Conservation (phyloP, 2,888 invertebrate species). For the Erebia epiphron region DNA sequence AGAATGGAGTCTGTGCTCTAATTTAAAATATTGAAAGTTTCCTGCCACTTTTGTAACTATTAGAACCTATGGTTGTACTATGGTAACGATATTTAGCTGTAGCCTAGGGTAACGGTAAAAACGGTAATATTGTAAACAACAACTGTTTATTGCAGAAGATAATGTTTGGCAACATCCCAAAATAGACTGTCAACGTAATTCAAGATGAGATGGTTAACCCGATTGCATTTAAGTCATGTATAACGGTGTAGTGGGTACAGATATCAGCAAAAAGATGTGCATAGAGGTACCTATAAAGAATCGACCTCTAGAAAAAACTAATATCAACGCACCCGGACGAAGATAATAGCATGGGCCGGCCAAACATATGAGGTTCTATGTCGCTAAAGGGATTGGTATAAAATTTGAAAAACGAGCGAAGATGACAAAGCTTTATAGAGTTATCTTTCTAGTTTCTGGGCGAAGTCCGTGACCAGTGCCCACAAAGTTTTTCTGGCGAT, state of each 20-base stretch:
- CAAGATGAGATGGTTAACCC: conserved; percentile 47
- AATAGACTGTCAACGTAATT: conserved; percentile 41
- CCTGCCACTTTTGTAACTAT: not conserved
- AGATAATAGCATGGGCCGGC: no score
- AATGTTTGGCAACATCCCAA: conserved; percentile 35
- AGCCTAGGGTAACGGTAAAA: conserved; percentile 14
- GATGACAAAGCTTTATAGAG: no score
- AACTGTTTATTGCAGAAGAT: conserved; percentile 9
- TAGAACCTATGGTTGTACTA: not conserved
- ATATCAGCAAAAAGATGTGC: not conserved
- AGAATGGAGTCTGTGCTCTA: no score
- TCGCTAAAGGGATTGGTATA: not conserved
- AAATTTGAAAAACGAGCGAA: no score
- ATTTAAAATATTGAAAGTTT: not conserved
- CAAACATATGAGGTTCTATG: not conserved
- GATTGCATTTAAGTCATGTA: conserved; percentile 56
- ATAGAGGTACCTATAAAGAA: not conserved
- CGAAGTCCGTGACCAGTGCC: no score
- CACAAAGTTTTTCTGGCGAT: not conserved
- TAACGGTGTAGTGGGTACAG: conserved; percentile 55
- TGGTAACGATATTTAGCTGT: conserved; percentile 3
- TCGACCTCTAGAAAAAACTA: not conserved
- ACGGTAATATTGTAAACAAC: conserved; percentile 25
- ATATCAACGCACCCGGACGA: not conserved
- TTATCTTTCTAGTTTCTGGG: no score